phyloP scores from a whole-genome alignment of 2,113 vertebrate genomes.

The Brachyistius frenatus region DNA sequence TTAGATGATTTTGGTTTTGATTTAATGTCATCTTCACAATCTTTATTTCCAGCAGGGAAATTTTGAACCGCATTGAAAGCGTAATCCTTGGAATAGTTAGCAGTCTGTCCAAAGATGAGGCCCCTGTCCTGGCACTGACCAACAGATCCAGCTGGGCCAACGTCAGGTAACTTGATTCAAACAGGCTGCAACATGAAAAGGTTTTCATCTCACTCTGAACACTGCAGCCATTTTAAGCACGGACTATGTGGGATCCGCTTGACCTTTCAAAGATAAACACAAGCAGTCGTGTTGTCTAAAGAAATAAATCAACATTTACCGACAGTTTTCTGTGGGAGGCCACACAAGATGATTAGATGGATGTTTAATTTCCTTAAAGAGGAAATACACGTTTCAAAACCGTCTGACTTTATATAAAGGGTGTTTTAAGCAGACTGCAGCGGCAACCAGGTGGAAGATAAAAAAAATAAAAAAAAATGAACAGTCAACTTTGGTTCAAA shows the following conservation, averaged over 20 bases:
- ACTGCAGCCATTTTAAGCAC: constrained; percentile 29
- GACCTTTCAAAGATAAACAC: constrained; percentile 53
- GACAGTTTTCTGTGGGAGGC: constrained; percentile 35
- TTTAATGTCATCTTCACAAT: background rate
- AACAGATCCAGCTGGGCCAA: constrained; percentile 90
- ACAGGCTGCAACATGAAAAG: background rate
- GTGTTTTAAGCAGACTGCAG: constrained; percentile 24
- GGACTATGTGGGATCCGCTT: constrained; percentile 14
- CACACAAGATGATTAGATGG: constrained; percentile 63
- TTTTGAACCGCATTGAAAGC: constrained; percentile 90
- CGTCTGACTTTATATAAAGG: constrained; percentile 36
- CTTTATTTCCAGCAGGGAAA: constrained; percentile 84
- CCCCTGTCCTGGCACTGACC: constrained; percentile 85
- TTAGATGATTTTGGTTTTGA: background rate
- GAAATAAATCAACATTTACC: constrained; percentile 51
- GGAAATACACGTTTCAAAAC: constrained; percentile 16
- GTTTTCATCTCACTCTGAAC: constrained; percentile 5
- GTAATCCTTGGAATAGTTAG: constrained; percentile 83
- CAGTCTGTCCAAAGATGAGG: constrained; percentile 86
- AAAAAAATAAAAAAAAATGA: constrained; percentile 17
- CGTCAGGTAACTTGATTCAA: constrained; percentile 81
- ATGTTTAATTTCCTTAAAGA: constrained; percentile 48
- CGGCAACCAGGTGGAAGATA: constrained; percentile 29
- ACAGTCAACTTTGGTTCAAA: constrained; percentile 24
- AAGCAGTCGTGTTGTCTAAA: constrained; percentile 44